Conservation (phyloP, 2,113 vertebrate genomes). For the Crotalus horridus region DNA sequence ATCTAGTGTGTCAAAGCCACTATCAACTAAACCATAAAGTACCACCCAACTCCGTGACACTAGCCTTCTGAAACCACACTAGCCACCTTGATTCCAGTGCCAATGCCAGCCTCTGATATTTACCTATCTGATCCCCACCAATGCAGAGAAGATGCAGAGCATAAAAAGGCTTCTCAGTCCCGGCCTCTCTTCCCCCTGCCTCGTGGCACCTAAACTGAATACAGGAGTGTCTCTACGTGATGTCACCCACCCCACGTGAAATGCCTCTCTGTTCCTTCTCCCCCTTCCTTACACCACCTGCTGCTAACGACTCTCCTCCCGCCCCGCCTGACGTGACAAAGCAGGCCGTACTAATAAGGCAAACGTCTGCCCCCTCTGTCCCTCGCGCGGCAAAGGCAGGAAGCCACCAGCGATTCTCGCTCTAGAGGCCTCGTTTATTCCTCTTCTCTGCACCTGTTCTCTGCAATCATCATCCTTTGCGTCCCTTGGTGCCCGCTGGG, state of each 20-base stretch:
- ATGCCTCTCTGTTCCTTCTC: neutral
- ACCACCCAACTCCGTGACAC: neutral
- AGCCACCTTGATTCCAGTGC: neutral
- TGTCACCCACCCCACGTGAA: neutral
- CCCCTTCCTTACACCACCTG: neutral
- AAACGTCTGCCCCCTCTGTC: fast-evolving
- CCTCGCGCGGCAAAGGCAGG: neutral
- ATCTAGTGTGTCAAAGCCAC: neutral
- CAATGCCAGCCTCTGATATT: neutral
- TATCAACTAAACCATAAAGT: neutral
- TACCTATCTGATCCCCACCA: neutral
- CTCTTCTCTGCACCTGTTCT: neutral
- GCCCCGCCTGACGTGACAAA: neutral
- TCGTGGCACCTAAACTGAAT: neutral
- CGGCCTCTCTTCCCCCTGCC: neutral
- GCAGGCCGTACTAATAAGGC: neutral
- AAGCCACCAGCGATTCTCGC: neutral
- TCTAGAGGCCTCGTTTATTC: neutral
- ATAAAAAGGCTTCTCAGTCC: neutral
- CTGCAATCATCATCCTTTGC: neutral
- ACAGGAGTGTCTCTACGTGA: neutral
- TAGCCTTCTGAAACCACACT: neutral
- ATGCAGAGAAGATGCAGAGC: neutral
- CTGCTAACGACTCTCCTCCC: neutral
- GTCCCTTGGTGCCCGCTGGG: neutral